Conservation (phyloP, 2,888 invertebrate species). For the Drosophila neoperkinsi region DNA sequence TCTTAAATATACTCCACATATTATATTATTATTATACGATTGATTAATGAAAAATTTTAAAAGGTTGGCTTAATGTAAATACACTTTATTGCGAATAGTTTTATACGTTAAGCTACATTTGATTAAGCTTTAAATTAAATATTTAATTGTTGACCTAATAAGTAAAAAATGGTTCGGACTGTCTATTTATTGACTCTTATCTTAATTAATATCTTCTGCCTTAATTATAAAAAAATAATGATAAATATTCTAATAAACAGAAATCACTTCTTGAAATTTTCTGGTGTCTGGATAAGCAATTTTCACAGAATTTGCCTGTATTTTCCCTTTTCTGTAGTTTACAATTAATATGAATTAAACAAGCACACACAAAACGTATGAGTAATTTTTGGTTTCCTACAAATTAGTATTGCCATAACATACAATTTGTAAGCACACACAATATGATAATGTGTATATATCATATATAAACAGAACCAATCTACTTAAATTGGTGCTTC, state of each 20-base stretch:
- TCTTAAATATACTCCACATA: background rate
- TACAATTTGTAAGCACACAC: slow-evolving; percentile 2
- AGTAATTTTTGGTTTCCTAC: slow-evolving; percentile 17
- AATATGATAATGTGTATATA: background rate
- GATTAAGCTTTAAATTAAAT: background rate
- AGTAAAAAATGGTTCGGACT: background rate
- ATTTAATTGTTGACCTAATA: background rate
- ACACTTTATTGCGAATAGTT: no score
- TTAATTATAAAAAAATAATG: background rate
- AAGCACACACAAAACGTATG: slow-evolving; percentile 18
- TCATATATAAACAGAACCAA: slow-evolving; percentile 7
- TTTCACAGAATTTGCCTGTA: background rate
- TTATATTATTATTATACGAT: background rate
- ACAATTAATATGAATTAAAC: background rate
- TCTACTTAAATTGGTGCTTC: slow-evolving; percentile 17
- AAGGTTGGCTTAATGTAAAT: background rate
- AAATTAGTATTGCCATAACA: slow-evolving; percentile 1
- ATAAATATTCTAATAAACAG: background rate
- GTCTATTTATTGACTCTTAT: background rate
- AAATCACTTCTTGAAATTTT: background rate
- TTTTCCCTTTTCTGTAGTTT: background rate
- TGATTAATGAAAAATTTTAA: background rate
- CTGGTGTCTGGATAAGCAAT: no score
- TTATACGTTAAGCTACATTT: background rate
- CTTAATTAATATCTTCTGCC: background rate